phyloP scores from a whole-genome alignment of 1,140 invertebrate genomes.

The Oryctes rhinoceros region DNA sequence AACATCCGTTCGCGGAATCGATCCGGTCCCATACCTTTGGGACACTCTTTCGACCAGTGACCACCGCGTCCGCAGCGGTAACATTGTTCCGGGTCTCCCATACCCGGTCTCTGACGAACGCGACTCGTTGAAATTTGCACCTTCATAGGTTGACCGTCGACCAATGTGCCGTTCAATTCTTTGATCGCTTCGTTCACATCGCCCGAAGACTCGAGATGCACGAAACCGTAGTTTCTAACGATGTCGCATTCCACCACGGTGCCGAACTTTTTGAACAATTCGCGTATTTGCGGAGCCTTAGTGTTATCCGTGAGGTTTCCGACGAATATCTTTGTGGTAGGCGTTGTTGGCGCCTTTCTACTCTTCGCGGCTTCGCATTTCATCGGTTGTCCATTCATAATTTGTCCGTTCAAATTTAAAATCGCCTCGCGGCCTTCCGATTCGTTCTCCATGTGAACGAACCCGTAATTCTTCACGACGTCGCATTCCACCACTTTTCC shows the following conservation, averaged over 20 bases:
- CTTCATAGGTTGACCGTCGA: conserved; percentile 88
- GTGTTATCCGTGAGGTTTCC: conserved; percentile 90
- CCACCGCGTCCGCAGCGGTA: conserved; percentile 92
- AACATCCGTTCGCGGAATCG: conserved; percentile 84
- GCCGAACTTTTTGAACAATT: conserved; percentile 87
- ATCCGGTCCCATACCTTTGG: conserved; percentile 78
- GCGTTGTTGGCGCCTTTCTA: conserved; percentile 82
- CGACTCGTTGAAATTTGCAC: conserved; percentile 90
- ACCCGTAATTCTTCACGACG: conserved; percentile 96
- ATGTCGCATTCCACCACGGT: conserved; percentile 91
- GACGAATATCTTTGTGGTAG: conserved; percentile 89
- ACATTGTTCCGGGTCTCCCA: conserved; percentile 94
- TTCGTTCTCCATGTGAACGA: conserved; percentile 96
- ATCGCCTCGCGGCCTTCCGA: conserved; percentile 90
- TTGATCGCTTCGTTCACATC: conserved; percentile 86
- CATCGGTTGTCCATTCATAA: conserved; percentile 87
- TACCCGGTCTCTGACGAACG: conserved; percentile 90
- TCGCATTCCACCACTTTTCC: conserved; percentile 96
- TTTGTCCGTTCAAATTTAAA: conserved; percentile 87
- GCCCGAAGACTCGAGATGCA: conserved; percentile 84
- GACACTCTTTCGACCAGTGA: conserved; percentile 95
- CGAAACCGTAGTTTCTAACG: conserved; percentile 91
- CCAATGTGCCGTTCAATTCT: conserved; percentile 84
- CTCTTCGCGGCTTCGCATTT: conserved; percentile 92
- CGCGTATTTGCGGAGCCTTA: conserved; percentile 85